Base-by-base conservation (phyloP, 2,113 vertebrate genomes). In the Crotalus viridis region DNA sequence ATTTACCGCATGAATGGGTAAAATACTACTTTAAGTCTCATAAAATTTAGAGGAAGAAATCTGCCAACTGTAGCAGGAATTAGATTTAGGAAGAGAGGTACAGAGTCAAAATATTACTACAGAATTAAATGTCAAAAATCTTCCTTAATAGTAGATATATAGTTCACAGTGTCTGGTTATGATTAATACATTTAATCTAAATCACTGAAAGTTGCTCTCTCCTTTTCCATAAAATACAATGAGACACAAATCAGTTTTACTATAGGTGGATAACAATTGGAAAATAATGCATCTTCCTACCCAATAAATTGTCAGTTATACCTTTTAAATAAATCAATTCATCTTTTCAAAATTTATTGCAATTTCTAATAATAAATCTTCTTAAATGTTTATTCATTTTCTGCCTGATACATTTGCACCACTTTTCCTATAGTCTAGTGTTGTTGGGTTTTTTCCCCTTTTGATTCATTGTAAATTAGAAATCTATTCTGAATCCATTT, bases 281-380 rank as follows among this genome's bases (percentile, higher is more conserved):
- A 99, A 99, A 99, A 99, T 99, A 99, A 99, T 99, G 99, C 99
- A 99, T 99, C 99, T 99, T 99, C 98, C 98, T 98, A 97, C 98
- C 98, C 98, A 98, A 99, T 99, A 99, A 99, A 99, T 99, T 99
- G 98, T 99, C 99, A 99, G 98, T 98, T 98, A 99, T 98, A 99
- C 98, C 98, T 99, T 98, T 99, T 98, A 99, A 99, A 98, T 98
- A 99, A 99, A 99, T 99, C 98, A 98, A 99, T 99, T 98, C 98
- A 99, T 99, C 99, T 98, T 98, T 98, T 98, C 97, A 98, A 98
- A 98, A 99, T 99, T 99, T 99, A 99, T 99, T 98, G 97, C 99
- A 97, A 98, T 98, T 98, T 98, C 98, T 97, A 98, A 98, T 98
- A 98, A 99, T 99, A 99, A 99, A 99, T 99, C 99, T 99, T 98